Conservation (phyloP, 2,797 vertebrate species). For the Hapalemur alaotrensis region DNA sequence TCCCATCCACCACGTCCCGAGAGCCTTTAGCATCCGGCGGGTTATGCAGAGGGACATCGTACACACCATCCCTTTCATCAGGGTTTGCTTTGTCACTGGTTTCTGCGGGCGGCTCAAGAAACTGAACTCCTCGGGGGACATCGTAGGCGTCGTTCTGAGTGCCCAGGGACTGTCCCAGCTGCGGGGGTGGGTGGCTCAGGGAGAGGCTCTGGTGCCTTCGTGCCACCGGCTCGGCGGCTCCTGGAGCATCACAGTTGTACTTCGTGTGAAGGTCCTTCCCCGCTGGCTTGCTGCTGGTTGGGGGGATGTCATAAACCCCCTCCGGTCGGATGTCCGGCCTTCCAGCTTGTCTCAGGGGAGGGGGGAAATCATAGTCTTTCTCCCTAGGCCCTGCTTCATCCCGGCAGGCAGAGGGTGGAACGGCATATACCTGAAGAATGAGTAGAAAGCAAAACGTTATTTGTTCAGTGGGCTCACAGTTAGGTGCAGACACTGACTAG, state of each 20-base stretch:
- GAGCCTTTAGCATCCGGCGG: constrained; percentile 82
- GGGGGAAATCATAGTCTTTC: constrained; percentile 91
- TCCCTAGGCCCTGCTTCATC: constrained; percentile 85
- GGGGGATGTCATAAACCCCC: constrained; percentile 94
- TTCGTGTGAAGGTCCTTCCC: constrained; percentile 82
- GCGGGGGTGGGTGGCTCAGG: constrained; percentile 80
- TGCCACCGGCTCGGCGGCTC: constrained; percentile 70
- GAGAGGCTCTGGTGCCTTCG: constrained; percentile 85
- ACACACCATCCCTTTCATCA: constrained; percentile 87
- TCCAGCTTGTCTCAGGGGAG: constrained; percentile 84
- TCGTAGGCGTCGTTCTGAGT: constrained; percentile 92
- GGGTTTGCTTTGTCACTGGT: constrained; percentile 77
- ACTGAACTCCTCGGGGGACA: constrained; percentile 89
- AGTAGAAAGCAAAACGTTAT: not conserved
- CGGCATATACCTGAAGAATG: constrained; percentile 80
- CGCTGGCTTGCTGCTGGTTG: constrained; percentile 85
- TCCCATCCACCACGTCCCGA: constrained; percentile 91
- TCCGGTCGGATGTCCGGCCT: constrained; percentile 88
- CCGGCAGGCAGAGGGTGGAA: constrained; percentile 73
- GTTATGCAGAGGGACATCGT: constrained; percentile 90
- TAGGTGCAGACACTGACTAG: not conserved
- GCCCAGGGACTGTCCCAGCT: constrained; percentile 76
- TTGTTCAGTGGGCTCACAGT: not conserved
- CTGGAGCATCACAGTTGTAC: constrained; percentile 85
- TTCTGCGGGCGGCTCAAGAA: constrained; percentile 81